phyloP scores from a whole-genome alignment of 1,140 invertebrate species.

The Antheraea pernyi region DNA sequence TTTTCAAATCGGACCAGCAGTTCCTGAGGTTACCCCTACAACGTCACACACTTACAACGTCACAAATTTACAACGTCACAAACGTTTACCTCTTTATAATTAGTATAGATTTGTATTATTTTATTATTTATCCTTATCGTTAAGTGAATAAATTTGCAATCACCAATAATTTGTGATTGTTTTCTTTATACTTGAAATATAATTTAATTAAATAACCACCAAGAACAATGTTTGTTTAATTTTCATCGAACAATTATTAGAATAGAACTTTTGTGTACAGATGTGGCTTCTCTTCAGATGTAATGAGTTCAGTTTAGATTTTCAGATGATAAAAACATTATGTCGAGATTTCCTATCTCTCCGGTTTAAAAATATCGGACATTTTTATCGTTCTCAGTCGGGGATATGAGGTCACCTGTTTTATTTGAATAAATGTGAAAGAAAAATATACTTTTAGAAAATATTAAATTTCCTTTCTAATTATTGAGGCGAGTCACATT shows the following conservation, averaged over 20 bases:
- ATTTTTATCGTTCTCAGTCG: background rate
- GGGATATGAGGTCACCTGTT: background rate
- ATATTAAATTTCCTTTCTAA: background rate
- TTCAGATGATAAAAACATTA: background rate
- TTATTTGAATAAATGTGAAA: background rate
- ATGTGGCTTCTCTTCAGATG: background rate
- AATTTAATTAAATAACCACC: no score
- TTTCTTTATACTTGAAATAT: background rate
- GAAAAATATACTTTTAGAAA: background rate
- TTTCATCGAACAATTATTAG: background rate
- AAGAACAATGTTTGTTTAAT: background rate
- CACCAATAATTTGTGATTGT: no score
- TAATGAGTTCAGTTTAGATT: background rate
- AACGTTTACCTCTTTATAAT: no score
- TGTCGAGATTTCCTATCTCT: background rate
- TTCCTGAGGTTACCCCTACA: no score
- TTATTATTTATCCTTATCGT: no score
- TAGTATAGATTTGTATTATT: no score
- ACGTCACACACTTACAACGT: no score
- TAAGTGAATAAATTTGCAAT: no score
- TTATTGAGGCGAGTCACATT: background rate
- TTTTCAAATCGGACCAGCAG: no score
- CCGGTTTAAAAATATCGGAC: background rate
- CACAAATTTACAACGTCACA: no score
- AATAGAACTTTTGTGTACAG: slow-evolving; percentile 4